Evolutionary conservation across 2,113 vertebrate genomes (phyloP).

Genomic region (Haliaeetus leucogaster): DNA sequence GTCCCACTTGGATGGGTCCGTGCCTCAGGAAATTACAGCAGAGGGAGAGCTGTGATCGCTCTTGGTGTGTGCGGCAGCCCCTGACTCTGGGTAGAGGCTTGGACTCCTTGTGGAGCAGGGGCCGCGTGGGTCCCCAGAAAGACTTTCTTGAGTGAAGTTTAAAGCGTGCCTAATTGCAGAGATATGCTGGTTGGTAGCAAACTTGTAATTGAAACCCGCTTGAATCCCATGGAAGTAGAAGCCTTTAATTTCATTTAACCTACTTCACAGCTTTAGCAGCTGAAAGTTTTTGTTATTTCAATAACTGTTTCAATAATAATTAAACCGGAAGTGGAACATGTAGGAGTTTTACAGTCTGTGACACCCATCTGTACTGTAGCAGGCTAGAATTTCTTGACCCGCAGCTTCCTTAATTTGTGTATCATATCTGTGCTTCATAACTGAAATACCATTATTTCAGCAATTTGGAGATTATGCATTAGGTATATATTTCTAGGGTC

Average conservation of each 20-base stretch:
- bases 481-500: not conserved
- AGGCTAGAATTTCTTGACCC: not conserved
- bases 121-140: accelerated
- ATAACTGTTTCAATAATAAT: not conserved
- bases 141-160: not conserved
- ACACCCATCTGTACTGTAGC: not conserved
- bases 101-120: not conserved
- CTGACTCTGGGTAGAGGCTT: accelerated
- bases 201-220: not conserved
- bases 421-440: not conserved
- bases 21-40: too few species aligned
- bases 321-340: not conserved
- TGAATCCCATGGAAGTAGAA: not conserved
- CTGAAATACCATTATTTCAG: not conserved
- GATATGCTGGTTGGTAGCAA: accelerated
- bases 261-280: not conserved
- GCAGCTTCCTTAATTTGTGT: not conserved
- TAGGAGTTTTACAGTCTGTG: not conserved
- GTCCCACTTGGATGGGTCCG: accelerated
- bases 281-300: not conserved
- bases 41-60: accelerated
- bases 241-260: conserved; percentile 32
- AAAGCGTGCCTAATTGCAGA: not conserved
- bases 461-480: not conserved
- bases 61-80: not conserved